phyloP scores from a whole-genome alignment of 2,113 vertebrate species.

The Nymphicus hollandicus region DNA sequence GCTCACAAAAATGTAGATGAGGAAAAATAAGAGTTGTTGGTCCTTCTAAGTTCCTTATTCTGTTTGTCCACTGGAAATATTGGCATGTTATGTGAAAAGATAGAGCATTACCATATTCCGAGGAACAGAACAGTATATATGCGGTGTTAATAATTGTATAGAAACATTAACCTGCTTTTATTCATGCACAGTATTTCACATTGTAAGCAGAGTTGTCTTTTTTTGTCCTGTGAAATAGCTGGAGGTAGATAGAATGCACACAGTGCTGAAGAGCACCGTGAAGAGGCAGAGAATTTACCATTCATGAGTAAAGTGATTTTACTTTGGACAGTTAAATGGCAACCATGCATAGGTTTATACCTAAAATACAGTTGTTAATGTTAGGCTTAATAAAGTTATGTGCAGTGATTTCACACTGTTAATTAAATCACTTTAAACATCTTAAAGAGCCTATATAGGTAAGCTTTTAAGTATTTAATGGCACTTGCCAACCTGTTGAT shows the following conservation, averaged over 20 bases:
- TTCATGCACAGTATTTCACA: fast-evolving
- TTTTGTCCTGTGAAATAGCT: background rate
- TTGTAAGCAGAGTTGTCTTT: background rate
- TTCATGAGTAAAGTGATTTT: background rate
- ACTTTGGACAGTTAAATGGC: background rate
- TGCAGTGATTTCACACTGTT: background rate
- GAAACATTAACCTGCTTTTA: background rate
- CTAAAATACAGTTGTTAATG: background rate
- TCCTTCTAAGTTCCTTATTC: background rate
- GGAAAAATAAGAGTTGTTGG: background rate
- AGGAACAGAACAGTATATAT: background rate
- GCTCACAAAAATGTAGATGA: background rate
- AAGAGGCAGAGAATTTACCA: background rate
- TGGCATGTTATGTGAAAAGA: background rate
- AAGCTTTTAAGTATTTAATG: background rate
- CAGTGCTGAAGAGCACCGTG: background rate
- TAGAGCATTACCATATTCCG: background rate
- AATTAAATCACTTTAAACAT: background rate
- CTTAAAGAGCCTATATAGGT: background rate
- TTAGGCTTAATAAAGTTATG: background rate
- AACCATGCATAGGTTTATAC: background rate
- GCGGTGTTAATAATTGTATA: background rate
- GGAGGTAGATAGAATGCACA: background rate
- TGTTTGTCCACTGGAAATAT: background rate
- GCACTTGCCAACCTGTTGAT: background rate